A percentile compares a stretch with the other conserved stretches of the same genome.
phyloP scores from a whole-genome alignment of 2,113 vertebrate species.

The Oreotrochilus melanogaster region DNA sequence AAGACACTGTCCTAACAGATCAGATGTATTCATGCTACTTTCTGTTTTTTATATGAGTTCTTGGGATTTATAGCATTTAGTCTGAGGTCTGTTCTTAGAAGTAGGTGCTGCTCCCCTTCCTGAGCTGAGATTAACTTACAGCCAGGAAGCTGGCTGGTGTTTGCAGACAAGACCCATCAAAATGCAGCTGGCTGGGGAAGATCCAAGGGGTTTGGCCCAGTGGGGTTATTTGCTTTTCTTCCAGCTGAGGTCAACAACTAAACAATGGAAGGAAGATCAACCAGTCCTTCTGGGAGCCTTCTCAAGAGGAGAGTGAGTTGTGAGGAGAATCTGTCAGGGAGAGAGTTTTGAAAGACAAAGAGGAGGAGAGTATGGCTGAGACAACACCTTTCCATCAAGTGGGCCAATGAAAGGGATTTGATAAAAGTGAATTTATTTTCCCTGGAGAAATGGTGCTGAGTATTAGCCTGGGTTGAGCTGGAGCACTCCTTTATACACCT shows the following conservation, averaged over 20 bases:
- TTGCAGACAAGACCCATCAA: background rate
- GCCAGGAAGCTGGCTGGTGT: rapidly evolving
- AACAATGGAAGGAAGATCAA: rapidly evolving
- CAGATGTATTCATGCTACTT: background rate
- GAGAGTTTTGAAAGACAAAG: background rate
- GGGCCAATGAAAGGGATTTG: background rate
- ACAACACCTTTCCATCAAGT: background rate
- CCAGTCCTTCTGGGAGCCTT: background rate
- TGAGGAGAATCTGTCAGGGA: background rate
- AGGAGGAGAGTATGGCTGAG: background rate
- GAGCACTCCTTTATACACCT: background rate
- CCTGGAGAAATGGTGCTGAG: background rate
- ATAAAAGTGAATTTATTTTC: rapidly evolving
- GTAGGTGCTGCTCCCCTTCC: rapidly evolving
- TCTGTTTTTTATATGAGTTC: background rate
- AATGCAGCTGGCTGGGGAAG: background rate
- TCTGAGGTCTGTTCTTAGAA: background rate
- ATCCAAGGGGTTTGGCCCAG: background rate
- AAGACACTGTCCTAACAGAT: background rate
- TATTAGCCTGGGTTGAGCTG: background rate
- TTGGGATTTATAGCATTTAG: rapidly evolving
- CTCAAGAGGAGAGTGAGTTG: background rate
- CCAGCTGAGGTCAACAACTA: background rate
- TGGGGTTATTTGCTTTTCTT: background rate
- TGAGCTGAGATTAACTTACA: background rate